A percentile compares a stretch with the other conserved stretches of the same genome.
Conservation (phyloP, 2,797 vertebrate species). For the Enteromius trimaculatus region DNA sequence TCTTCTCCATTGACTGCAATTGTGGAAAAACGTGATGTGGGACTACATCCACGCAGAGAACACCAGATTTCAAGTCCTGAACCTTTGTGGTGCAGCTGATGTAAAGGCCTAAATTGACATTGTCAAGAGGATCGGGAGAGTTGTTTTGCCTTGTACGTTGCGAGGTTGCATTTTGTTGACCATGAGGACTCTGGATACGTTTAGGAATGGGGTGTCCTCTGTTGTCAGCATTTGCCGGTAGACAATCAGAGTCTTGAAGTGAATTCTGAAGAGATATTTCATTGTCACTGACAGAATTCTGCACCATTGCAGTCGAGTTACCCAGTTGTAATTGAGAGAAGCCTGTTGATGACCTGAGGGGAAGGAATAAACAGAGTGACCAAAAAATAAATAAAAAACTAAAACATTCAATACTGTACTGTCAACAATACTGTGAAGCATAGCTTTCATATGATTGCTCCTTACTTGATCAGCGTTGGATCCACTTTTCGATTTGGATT, state of each 20-base stretch:
- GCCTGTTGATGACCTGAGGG: slow-evolving; percentile 39
- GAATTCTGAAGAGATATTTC: slow-evolving; percentile 65
- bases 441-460: not conserved
- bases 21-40: slow-evolving; percentile 15
- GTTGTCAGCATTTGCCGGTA: slow-evolving; percentile 25
- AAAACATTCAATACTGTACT: not conserved
- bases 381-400: not conserved
- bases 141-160: slow-evolving; percentile 1
- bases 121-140: slow-evolving; percentile 1
- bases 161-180: not conserved
- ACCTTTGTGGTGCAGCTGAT: not conserved
- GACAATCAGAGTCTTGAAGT: slow-evolving; percentile 47
- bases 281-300: slow-evolving; percentile 63
- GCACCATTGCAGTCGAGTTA: slow-evolving; percentile 65
- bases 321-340: slow-evolving; percentile 28
- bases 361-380: slow-evolving; percentile 5
- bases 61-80: slow-evolving; percentile 10
- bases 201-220: not conserved
- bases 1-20: not conserved
- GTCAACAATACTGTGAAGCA: not conserved
- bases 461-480: slow-evolving; percentile 41
- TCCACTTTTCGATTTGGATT: slow-evolving; percentile 47
- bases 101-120: not conserved
- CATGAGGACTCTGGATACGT: too few relatives aligned
- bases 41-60: not conserved